A percentile compares a stretch with the other conserved stretches of the same genome.
Conservation (phyloP, 1,140 invertebrate species). For the Orchesella cincta region DNA sequence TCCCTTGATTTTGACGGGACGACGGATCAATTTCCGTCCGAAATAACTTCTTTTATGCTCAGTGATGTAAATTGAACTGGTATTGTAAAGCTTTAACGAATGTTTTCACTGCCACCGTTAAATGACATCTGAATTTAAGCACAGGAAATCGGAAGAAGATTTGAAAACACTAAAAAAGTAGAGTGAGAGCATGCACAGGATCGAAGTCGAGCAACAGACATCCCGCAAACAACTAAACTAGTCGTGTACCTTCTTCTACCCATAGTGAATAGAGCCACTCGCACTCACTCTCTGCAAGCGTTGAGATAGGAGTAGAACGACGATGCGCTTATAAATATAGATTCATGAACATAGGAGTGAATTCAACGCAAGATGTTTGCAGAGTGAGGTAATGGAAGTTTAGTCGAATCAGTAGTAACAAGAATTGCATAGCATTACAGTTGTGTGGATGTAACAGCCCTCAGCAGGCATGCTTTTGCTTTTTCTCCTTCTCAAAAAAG, state of each 20-base stretch:
- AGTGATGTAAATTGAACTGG: too few species aligned
- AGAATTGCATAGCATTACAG: background rate
- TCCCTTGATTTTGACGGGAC: too few species aligned
- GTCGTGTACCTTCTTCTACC: background rate
- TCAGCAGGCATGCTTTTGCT: background rate
- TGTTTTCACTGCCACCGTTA: too few species aligned
- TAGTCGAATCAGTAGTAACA: background rate
- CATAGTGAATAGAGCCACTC: background rate
- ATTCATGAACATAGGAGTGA: background rate
- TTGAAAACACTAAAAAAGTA: background rate
- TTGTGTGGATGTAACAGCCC: background rate
- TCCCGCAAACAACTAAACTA: constrained; percentile 27
- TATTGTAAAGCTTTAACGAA: too few species aligned
- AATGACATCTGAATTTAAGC: too few species aligned
- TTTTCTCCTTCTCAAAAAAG: background rate
- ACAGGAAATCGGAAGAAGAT: too few species aligned
- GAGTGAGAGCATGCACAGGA: constrained; percentile 20
- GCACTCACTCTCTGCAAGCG: background rate
- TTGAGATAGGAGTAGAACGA: background rate
- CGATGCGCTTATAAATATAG: too few species aligned
- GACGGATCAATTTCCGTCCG: too few species aligned
- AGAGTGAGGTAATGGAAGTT: background rate
- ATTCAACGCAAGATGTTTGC: background rate
- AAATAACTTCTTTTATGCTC: too few species aligned
- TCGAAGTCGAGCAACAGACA: constrained; percentile 23